These are phyloP conservation scores for Gouania willdenowi DNA, from an alignment of 2,797 vertebrate species.

Conservation along the genomic window DNA sequence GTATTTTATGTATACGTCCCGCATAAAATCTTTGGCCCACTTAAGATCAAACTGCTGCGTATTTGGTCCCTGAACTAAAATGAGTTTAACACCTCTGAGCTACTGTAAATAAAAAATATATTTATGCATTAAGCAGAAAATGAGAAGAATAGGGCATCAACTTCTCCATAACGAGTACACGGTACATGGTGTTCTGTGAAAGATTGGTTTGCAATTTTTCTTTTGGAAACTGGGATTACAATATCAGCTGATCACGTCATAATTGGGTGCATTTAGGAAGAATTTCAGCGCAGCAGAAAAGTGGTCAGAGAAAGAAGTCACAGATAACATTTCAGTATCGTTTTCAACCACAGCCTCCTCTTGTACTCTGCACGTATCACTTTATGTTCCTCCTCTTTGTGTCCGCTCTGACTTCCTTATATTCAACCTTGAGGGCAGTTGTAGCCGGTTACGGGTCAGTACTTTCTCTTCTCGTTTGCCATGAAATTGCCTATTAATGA, in stretches of 20 bases:
- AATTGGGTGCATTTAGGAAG: slow-evolving; percentile 13
- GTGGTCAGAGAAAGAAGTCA: slow-evolving; percentile 2
- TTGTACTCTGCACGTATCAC: slow-evolving; percentile 16
- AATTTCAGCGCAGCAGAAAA: slow-evolving; percentile 1
- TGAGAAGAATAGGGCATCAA: too few species aligned
- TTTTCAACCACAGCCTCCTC: slow-evolving; percentile 43
- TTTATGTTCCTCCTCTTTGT: slow-evolving; percentile 1
- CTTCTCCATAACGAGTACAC: too few species aligned
- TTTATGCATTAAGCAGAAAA: slow-evolving; percentile 2
- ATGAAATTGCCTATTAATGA: slow-evolving; percentile 48
- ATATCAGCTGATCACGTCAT: slow-evolving; percentile 40
- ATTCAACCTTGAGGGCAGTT: slow-evolving; percentile 54
- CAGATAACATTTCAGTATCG: slow-evolving; percentile 31
- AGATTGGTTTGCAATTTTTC: too few species aligned
- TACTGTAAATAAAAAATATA: too few species aligned
- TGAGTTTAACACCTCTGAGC: too few species aligned
- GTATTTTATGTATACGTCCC: too few species aligned
- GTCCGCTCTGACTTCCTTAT: slow-evolving; percentile 22
- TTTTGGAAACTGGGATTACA: slow-evolving; percentile 44
- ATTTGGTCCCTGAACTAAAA: too few species aligned
- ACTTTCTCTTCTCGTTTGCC: slow-evolving; percentile 49
- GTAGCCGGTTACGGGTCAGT: slow-evolving; percentile 40
- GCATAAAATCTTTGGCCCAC: too few species aligned
- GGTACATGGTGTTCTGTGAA: too few species aligned
- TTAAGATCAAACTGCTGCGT: too few species aligned